Percentiles rank a stretch among this genome's conserved stretches.
These are phyloP conservation scores for Aleiodes sp. DNA, from an alignment of 1,140 invertebrate species.

Conservation along the genomic window DNA sequence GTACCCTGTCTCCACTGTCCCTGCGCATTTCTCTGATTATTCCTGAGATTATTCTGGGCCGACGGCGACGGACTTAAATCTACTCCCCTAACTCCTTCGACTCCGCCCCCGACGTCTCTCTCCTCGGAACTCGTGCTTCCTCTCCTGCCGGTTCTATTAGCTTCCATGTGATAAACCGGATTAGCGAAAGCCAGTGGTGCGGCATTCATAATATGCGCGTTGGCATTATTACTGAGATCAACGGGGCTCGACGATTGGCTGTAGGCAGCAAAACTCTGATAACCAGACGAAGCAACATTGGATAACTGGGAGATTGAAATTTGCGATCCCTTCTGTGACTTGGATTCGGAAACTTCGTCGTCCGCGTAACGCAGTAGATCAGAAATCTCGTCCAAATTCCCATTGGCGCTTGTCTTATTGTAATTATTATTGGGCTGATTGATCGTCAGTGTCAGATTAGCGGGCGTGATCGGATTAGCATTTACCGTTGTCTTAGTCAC, in stretches of 20 bases:
- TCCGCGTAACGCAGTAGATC: slow-evolving; percentile 72
- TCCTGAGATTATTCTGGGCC: slow-evolving; percentile 57
- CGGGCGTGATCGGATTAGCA: slow-evolving; percentile 54
- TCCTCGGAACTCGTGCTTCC: slow-evolving; percentile 38
- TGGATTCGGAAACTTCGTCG: slow-evolving; percentile 62
- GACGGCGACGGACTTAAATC: slow-evolving; percentile 61
- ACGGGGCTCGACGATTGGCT: slow-evolving; percentile 91
- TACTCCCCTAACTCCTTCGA: slow-evolving; percentile 57
- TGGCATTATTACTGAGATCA: slow-evolving; percentile 71
- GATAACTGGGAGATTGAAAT: slow-evolving; percentile 82
- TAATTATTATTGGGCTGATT: slow-evolving; percentile 48
- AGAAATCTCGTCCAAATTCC: slow-evolving; percentile 76
- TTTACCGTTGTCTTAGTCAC: slow-evolving; percentile 62
- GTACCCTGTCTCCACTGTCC: slow-evolving; percentile 56
- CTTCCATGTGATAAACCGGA: slow-evolving; percentile 82
- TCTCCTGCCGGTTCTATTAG: slow-evolving; percentile 49
- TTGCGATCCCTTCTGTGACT: slow-evolving; percentile 64
- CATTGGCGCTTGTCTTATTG: slow-evolving; percentile 44
- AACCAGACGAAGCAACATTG: slow-evolving; percentile 86
- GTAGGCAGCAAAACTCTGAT: slow-evolving; percentile 90
- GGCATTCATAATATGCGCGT: slow-evolving; percentile 65
- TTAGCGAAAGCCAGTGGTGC: slow-evolving; percentile 87
- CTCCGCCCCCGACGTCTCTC: slow-evolving; percentile 44
- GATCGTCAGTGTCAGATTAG: slow-evolving; percentile 55
- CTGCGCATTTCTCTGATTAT: slow-evolving; percentile 66